Conservation (phyloP, 2,113 vertebrate species). For the Chascanopsetta lugubris region DNA sequence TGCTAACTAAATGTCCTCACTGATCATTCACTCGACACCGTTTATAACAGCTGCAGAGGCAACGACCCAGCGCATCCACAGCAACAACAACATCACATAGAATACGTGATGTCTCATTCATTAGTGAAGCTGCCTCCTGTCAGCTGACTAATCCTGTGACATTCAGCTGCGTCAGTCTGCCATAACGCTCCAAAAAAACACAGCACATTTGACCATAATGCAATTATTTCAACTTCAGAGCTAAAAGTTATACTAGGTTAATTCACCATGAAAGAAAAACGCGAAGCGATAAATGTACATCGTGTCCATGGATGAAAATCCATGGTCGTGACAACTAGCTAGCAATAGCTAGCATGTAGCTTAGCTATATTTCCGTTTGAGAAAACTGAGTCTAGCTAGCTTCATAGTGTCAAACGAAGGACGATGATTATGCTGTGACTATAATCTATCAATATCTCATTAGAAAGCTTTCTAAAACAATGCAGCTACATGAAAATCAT, state of each 20-base stretch:
- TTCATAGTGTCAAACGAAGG: neutral
- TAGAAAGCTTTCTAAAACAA: accelerated
- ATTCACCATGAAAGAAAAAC: neutral
- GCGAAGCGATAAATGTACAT: neutral
- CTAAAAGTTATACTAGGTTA: too few species aligned
- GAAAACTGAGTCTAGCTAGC: neutral
- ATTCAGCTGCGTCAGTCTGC: neutral
- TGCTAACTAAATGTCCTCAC: neutral
- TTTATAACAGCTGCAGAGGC: neutral
- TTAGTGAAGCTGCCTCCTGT: neutral
- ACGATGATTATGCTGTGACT: too few species aligned
- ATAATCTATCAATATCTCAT: too few species aligned
- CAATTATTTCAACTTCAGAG: too few species aligned
- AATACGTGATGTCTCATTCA: conserved; percentile 15
- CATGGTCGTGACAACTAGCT: conserved; percentile 4
- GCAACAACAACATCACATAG: too few species aligned
- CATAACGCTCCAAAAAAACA: neutral
- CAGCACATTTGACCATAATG: too few species aligned
- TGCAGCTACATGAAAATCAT: neutral
- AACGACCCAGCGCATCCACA: neutral
- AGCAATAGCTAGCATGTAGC: conserved; percentile 19
- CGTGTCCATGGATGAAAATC: too few species aligned
- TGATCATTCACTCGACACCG: accelerated
- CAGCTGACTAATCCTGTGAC: conserved; percentile 28
- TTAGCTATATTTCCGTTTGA: conserved; percentile 9